Evolutionary conservation across 2,113 vertebrate genomes (phyloP).

Genomic region (Ciconia boyciana): DNA sequence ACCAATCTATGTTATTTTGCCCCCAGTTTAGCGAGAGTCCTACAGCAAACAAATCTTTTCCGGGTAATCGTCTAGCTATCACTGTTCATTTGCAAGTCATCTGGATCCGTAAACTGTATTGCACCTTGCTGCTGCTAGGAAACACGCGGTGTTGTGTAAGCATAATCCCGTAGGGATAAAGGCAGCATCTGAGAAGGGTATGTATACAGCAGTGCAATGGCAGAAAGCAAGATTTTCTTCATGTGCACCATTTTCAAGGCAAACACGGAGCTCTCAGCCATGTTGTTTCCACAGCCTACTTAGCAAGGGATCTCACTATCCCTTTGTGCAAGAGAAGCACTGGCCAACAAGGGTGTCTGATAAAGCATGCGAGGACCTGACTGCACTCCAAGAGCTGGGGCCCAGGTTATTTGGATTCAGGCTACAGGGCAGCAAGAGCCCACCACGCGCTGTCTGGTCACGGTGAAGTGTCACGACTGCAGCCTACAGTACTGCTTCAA

Average conservation of each 20-base stretch:
- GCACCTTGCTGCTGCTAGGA: not conserved
- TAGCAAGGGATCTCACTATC: not conserved
- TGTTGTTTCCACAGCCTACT: not conserved
- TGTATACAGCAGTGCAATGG: accelerated
- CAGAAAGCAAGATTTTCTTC: not conserved
- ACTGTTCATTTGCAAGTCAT: not conserved
- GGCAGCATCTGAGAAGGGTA: not conserved
- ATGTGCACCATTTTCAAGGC: not conserved
- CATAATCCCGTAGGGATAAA: accelerated
- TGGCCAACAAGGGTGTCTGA: not conserved
- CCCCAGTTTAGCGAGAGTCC: not conserved
- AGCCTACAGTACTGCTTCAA: not conserved
- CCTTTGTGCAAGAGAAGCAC: not conserved
- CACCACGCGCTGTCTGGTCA: not conserved
- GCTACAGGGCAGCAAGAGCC: not conserved
- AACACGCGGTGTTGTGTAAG: accelerated
- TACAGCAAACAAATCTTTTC: not conserved
- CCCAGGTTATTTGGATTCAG: not conserved
- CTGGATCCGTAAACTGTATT: not conserved
- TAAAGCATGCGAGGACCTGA: not conserved
- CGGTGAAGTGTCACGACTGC: accelerated
- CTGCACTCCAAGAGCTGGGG: not conserved
- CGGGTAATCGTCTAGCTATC: not conserved
- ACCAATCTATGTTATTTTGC: not conserved
- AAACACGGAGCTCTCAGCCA: not conserved